phyloP scores from a whole-genome alignment of 2,888 invertebrate genomes.

The Napeogenes sylphis region DNA sequence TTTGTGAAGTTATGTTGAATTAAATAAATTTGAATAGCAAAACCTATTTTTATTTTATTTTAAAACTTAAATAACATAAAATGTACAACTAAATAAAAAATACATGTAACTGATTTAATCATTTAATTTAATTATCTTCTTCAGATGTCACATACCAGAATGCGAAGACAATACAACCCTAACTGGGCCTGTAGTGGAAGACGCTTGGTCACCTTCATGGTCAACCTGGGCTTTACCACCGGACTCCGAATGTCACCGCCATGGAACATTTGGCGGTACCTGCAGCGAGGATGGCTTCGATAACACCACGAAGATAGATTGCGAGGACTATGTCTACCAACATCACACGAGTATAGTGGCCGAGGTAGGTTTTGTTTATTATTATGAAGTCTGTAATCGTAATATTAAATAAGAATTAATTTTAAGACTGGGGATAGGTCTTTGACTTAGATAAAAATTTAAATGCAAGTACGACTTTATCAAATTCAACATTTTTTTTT shows the following conservation, averaged over 20 bases:
- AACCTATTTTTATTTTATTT: too few species aligned
- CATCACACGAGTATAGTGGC: slow-evolving; percentile 70
- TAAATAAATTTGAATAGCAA: too few species aligned
- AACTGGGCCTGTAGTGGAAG: slow-evolving; percentile 36
- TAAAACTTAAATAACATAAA: too few species aligned
- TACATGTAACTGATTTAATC: not conserved
- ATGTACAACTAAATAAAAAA: not conserved
- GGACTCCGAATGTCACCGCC: slow-evolving; percentile 47
- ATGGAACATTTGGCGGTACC: slow-evolving; percentile 40
- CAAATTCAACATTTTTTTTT: too few species aligned
- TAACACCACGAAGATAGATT: slow-evolving; percentile 47
- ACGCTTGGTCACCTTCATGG: slow-evolving; percentile 48
- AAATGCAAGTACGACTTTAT: too few species aligned
- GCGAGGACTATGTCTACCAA: slow-evolving; percentile 69
- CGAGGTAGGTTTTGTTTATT: slow-evolving; percentile 58
- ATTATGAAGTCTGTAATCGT: not conserved
- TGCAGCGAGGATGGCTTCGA: slow-evolving; percentile 59
- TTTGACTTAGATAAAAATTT: not conserved
- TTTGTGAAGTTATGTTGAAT: too few species aligned
- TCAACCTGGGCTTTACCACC: slow-evolving; percentile 44
- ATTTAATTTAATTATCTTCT: not conserved
- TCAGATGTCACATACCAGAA: slow-evolving; percentile 73
- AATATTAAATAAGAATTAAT: too few species aligned
- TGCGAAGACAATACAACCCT: slow-evolving; percentile 59
- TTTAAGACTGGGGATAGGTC: too few species aligned